Conservation (phyloP, 2,888 invertebrate genomes). For the Drosophila barbarae region DNA sequence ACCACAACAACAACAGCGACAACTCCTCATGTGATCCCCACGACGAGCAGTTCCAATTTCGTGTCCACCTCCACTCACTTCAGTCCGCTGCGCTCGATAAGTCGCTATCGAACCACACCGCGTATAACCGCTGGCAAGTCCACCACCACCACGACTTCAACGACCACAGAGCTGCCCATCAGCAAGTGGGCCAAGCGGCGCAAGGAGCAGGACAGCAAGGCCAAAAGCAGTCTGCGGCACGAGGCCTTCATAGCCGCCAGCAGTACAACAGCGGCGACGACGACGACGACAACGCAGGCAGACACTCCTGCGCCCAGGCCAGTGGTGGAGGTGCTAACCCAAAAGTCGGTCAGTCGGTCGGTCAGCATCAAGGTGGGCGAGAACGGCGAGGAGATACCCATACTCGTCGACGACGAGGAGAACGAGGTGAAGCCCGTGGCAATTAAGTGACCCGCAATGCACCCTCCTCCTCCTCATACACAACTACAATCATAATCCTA, state of each 20-base stretch:
- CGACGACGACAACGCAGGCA: constrained; percentile 1
- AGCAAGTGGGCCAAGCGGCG: constrained; percentile 77
- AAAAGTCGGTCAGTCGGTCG: constrained; percentile 81
- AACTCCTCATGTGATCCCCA: constrained; percentile 5
- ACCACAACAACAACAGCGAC: constrained; percentile 17
- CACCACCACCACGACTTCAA: constrained; percentile 58
- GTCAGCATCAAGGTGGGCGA: constrained; percentile 81
- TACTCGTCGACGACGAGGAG: constrained; percentile 74
- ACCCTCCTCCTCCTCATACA: neutral
- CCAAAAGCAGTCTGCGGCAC: constrained; percentile 56
- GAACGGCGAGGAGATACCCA: constrained; percentile 75
- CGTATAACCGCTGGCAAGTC: constrained; percentile 52
- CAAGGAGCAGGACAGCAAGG: constrained; percentile 59
- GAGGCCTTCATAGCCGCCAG: constrained; percentile 48
- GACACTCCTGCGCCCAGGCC: constrained; percentile 35
- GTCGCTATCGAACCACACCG: constrained; percentile 61
- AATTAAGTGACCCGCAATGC: constrained; percentile 7
- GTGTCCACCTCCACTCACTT: constrained; percentile 65
- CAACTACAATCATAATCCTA: constrained; percentile 20
- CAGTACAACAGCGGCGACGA: constrained; percentile 3
- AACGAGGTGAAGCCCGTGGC: constrained; percentile 60
- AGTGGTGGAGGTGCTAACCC: constrained; percentile 74
- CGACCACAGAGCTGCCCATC: constrained; percentile 71
- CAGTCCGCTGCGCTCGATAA: constrained; percentile 60
- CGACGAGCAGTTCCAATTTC: constrained; percentile 45